These are phyloP conservation scores for Eidolon helvum DNA, from an alignment of 2,113 vertebrate genomes.

Conservation along the genomic window DNA sequence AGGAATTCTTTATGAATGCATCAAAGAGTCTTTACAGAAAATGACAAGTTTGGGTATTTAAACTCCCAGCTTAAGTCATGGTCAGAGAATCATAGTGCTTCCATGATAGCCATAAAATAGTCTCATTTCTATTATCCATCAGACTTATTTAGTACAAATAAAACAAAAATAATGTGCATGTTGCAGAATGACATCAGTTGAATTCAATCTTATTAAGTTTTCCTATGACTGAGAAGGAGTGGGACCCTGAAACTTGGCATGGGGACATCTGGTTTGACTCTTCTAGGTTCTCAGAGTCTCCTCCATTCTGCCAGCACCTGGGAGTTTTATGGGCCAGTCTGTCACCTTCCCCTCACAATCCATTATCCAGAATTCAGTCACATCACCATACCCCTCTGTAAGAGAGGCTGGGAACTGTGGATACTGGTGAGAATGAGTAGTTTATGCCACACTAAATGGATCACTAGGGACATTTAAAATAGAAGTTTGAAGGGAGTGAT, in stretches of 20 bases:
- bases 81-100: neutral
- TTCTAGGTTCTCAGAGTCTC: neutral
- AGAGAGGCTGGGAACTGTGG: neutral
- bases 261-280: neutral
- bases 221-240: neutral
- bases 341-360: neutral
- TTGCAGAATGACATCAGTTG: neutral
- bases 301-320: neutral
- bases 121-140: neutral
- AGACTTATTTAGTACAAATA: neutral
- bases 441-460: neutral
- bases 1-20: neutral
- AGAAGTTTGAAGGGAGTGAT: neutral
- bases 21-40: neutral
- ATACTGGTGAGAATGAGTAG: neutral
- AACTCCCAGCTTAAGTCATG: neutral
- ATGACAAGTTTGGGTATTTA: neutral
- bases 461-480: neutral
- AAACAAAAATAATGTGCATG: neutral
- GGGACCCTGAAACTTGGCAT: constrained; percentile 2
- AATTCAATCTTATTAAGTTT: constrained; percentile 15
- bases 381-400: neutral
- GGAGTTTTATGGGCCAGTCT: neutral
- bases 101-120: neutral
- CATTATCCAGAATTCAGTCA: neutral